phyloP scores from a whole-genome alignment of 92 coral and sea anemone species.

The Meandrina meandrites region DNA sequence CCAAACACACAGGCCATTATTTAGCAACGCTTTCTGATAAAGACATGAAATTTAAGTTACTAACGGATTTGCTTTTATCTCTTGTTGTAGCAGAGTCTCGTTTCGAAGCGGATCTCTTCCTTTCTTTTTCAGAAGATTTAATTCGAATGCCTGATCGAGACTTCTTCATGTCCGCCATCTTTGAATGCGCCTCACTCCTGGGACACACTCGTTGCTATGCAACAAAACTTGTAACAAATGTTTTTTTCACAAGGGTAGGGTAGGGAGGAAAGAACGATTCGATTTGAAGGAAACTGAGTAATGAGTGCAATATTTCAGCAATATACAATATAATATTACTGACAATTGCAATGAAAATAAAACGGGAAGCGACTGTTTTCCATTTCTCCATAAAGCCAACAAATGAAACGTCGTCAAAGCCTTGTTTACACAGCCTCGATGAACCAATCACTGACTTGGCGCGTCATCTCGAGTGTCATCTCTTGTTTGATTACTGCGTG shows the following conservation, averaged over 20 bases:
- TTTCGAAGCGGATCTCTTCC: constrained; percentile 64
- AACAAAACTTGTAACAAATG: constrained; percentile 24
- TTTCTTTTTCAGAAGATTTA: constrained; percentile 84
- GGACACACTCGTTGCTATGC: constrained; percentile 73
- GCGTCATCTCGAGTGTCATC: no score
- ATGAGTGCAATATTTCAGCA: no score
- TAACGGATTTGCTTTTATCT: constrained; percentile 37
- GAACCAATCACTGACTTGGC: no score
- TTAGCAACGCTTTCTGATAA: background rate
- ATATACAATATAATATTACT: background rate
- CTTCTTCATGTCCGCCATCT: constrained; percentile 86
- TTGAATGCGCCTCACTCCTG: background rate
- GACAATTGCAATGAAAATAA: no score
- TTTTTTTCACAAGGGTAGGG: background rate
- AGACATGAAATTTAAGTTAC: constrained; percentile 6
- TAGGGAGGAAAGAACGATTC: background rate
- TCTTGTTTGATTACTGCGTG: background rate
- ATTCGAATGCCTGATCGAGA: constrained; percentile 85
- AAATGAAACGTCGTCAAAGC: no score
- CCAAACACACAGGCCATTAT: background rate
- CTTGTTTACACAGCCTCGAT: no score
- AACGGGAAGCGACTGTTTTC: background rate
- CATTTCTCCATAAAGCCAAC: background rate
- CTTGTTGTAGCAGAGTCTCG: constrained; percentile 52
- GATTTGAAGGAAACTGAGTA: no score